These are phyloP conservation scores for Ditylenchus dipsaci DNA, from an alignment of 1,140 invertebrate genomes.

Conservation along the genomic window DNA sequence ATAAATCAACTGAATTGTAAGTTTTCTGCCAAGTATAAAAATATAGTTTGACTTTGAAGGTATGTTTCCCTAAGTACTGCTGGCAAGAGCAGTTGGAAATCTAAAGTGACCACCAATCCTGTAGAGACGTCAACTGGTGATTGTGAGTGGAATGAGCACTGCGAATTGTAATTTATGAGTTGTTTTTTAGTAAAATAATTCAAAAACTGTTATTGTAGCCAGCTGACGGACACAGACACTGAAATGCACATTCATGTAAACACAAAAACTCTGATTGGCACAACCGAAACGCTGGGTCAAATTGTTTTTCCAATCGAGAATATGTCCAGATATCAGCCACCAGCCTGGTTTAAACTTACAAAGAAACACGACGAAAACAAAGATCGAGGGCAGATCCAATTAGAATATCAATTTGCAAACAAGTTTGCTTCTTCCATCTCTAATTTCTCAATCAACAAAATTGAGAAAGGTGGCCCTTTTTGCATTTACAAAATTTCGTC, in stretches of 20 bases:
- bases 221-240: slow-evolving; percentile 33
- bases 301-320: slow-evolving; percentile 15
- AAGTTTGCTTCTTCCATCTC: slow-evolving; percentile 27
- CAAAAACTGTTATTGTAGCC: slow-evolving; percentile 21
- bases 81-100: slow-evolving; percentile 41
- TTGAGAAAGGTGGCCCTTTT: slow-evolving; percentile 22
- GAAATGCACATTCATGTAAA: slow-evolving; percentile 36
- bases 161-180: slow-evolving; percentile 44
- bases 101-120: slow-evolving; percentile 39
- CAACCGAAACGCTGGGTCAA: slow-evolving; percentile 33
- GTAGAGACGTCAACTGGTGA: not conserved
- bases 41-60: too few species aligned
- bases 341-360: slow-evolving; percentile 21
- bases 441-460: slow-evolving; percentile 38
- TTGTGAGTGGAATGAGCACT: slow-evolving; percentile 40
- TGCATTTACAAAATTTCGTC: slow-evolving; percentile 4
- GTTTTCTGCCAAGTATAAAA: too few species aligned
- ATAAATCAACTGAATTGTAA: too few species aligned
- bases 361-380: slow-evolving; percentile 19
- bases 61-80: slow-evolving; percentile 31
- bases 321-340: slow-evolving; percentile 26
- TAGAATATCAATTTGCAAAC: slow-evolving; percentile 34
- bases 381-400: slow-evolving; percentile 25
- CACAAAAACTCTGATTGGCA: slow-evolving; percentile 35
- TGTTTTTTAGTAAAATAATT: too few species aligned